Evolutionary conservation across 2,113 vertebrate species (phyloP).

Genomic region (Toxotes chatareus): DNA sequence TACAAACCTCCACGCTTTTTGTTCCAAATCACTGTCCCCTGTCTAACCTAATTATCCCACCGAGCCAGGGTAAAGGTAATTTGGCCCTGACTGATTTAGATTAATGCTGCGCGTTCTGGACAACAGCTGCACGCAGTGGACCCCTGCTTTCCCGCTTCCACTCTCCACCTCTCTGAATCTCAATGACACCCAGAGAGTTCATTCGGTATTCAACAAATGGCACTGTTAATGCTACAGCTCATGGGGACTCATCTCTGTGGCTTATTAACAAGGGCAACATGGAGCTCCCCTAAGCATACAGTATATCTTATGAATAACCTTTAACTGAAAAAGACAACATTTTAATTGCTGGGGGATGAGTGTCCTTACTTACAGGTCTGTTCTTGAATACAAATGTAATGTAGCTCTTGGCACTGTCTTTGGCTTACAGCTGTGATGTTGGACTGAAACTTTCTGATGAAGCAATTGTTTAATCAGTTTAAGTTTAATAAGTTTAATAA

Average conservation of each 20-base stretch:
- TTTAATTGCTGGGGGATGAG: constrained; percentile 36
- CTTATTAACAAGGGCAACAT: constrained; percentile 42
- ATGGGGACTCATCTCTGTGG: constrained; percentile 27
- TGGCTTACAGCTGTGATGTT: neutral
- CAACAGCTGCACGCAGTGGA: constrained; percentile 37
- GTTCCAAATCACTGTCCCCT: constrained; percentile 26
- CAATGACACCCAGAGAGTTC: constrained; percentile 37
- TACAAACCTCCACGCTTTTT: constrained; percentile 9
- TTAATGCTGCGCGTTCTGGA: constrained; percentile 34
- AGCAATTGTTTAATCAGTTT: neutral
- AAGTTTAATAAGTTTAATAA: neutral
- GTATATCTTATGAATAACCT: constrained; percentile 37
- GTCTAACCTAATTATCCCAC: constrained; percentile 44
- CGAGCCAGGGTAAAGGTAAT: constrained; percentile 34
- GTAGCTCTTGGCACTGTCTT: neutral
- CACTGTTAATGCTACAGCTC: constrained; percentile 26
- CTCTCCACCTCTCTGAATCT: constrained; percentile 38
- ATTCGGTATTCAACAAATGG: constrained; percentile 42
- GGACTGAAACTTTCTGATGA: too few relatives aligned
- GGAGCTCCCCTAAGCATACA: constrained; percentile 25
- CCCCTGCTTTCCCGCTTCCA: constrained; percentile 19
- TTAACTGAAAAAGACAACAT: constrained; percentile 52
- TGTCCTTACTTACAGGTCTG: constrained; percentile 11
- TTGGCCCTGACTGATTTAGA: constrained; percentile 54
- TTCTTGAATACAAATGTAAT: constrained; percentile 4